These are phyloP conservation scores for Cephonodes hylas DNA, from an alignment of 2,888 invertebrate species.

Conservation along the genomic window DNA sequence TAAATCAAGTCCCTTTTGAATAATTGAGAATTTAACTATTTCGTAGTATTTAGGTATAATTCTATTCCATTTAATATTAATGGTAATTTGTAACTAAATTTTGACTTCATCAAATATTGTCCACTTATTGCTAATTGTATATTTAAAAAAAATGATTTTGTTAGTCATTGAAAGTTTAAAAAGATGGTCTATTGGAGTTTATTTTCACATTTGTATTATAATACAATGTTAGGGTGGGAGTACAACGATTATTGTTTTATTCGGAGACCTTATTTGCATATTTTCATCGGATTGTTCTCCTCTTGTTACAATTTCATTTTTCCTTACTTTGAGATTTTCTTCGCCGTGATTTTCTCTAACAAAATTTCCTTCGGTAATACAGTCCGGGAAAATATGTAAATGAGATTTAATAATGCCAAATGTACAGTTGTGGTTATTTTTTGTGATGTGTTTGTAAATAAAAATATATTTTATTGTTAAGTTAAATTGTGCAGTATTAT, in stretches of 20 bases:
- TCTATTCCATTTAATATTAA: constrained; percentile 41
- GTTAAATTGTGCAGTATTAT: constrained; percentile 19
- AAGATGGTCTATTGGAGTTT: constrained; percentile 29
- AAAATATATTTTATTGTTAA: constrained; percentile 29
- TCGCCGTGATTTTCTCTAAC: background rate
- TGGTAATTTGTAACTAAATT: constrained; percentile 26
- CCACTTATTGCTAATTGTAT: constrained; percentile 34
- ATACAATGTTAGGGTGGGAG: background rate
- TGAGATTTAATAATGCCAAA: constrained; percentile 39
- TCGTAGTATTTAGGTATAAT: constrained; percentile 39
- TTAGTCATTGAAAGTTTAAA: constrained; percentile 31
- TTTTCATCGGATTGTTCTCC: background rate
- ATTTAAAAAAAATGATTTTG: constrained; percentile 29
- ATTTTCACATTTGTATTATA: constrained; percentile 17
- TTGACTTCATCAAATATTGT: constrained; percentile 41
- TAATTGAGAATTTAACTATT: constrained; percentile 38
- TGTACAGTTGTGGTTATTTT: constrained; percentile 52
- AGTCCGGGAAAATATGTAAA: background rate
- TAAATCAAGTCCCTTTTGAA: constrained; percentile 30
- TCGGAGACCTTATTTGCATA: background rate
- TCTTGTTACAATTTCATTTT: constrained; percentile 23
- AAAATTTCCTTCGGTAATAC: background rate
- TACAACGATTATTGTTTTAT: constrained; percentile 8
- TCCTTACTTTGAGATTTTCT: background rate
- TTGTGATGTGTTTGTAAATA: constrained; percentile 52